phyloP scores from a whole-genome alignment of 1,140 invertebrate species.

The Drosophila triauraria region DNA sequence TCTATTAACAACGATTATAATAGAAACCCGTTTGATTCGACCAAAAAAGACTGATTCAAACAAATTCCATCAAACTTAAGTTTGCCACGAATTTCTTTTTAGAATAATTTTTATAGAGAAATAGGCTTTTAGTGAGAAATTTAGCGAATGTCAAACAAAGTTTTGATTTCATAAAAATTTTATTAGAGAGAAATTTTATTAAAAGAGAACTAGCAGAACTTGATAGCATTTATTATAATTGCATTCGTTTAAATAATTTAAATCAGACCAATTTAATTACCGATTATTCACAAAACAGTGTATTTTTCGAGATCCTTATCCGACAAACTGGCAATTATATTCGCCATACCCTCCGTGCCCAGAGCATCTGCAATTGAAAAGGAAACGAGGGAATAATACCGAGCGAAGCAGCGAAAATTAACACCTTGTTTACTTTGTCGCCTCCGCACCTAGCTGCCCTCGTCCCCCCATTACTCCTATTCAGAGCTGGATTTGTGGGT shows the following conservation, averaged over 20 bases:
- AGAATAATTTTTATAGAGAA: not conserved
- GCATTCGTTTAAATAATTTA: not conserved
- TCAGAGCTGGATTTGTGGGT: slow-evolving; percentile 18
- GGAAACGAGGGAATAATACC: slow-evolving; percentile 13
- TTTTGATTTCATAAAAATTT: not conserved
- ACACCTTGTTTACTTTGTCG: slow-evolving; percentile 75
- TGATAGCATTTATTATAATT: not conserved
- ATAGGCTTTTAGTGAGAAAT: not conserved
- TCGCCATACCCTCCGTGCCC: not conserved
- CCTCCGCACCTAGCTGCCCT: slow-evolving; percentile 18
- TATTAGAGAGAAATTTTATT: not conserved
- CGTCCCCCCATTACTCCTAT: slow-evolving; percentile 8
- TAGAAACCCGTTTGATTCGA: not conserved
- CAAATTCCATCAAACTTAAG: not conserved
- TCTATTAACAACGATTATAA: not conserved
- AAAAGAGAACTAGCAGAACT: no score
- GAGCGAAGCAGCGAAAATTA: slow-evolving; percentile 62
- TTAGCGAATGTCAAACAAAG: not conserved
- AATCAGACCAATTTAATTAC: no score
- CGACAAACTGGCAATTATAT: not conserved
- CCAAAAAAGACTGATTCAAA: not conserved
- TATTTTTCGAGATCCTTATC: not conserved
- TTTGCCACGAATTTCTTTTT: not conserved
- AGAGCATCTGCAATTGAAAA: slow-evolving; percentile 13
- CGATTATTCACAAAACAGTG: not conserved